A percentile compares a stretch with the other conserved stretches of the same genome.
These are phyloP conservation scores for Tiphia femorata DNA, from an alignment of 2,888 invertebrate species.

Conservation along the genomic window DNA sequence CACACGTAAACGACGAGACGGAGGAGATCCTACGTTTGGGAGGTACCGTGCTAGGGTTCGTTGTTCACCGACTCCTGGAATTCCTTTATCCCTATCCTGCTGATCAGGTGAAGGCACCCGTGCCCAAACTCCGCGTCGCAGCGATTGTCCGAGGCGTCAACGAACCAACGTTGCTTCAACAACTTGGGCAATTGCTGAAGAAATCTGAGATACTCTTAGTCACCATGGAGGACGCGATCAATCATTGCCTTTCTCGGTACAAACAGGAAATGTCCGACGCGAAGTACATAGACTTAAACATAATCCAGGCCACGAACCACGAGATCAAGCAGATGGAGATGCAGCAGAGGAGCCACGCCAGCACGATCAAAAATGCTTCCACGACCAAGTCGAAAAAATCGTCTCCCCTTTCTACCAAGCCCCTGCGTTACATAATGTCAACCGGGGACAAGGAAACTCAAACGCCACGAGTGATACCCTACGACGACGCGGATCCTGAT, in stretches of 20 bases:
- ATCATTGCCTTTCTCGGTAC: conserved; percentile 72
- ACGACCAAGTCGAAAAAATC: neutral
- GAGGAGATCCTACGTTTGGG: conserved; percentile 67
- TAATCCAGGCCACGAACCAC: conserved; percentile 17
- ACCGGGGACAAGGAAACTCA: conserved; percentile 71
- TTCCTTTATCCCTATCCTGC: conserved; percentile 70
- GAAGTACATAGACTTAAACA: conserved; percentile 69
- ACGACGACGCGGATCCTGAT: conserved; percentile 70
- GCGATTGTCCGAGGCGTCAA: conserved; percentile 70
- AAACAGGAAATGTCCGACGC: conserved; percentile 72
- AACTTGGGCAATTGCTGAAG: conserved; percentile 69
- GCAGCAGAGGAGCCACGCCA: neutral
- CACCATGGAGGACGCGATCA: conserved; percentile 71
- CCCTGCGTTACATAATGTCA: neutral
- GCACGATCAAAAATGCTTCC: neutral
- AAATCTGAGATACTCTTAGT: conserved; percentile 68
- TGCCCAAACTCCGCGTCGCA: conserved; percentile 67
- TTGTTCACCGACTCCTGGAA: conserved; percentile 71
- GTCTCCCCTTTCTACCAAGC: too few species aligned
- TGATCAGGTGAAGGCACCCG: conserved; percentile 61
- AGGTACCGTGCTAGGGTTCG: conserved; percentile 70
- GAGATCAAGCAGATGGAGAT: neutral
- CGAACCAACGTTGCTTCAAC: conserved; percentile 57
- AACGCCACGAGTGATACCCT: conserved; percentile 74
- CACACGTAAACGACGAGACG: conserved; percentile 67